Base-by-base conservation (phyloP, 2,888 invertebrate genomes). In the Drosophila melanosoma region DNA sequence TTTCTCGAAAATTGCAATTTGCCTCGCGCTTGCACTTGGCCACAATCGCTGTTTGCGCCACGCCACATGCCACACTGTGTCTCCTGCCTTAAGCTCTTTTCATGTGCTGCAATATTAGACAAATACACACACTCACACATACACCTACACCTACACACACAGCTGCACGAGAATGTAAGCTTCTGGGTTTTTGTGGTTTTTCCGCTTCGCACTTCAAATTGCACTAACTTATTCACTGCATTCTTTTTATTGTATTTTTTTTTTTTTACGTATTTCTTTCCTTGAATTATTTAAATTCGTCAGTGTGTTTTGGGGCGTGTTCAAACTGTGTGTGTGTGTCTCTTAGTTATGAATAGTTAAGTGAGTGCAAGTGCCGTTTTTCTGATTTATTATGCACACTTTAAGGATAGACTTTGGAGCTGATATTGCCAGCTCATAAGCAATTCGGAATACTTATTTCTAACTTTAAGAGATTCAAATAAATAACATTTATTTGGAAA, bases 321-420 rank as follows among this genome's bases (percentile, higher is more conserved):
- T 17, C 17, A n/a, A 4, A 42, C 15, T 65, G 51, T 33, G 42
- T 45, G 57, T 64, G 48, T 60, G 56, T 72, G 54, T 79, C 62
- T 69, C 74, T 69, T 75, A 66, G 87, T 87, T 87, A 87, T 87
- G 87, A 83, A 83, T 83, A 84, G 60, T 68, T 81, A 82, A 87
- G 87, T 83, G 87, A 69, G 69, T 82, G 76, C 83, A 85, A 73
- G 69, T 65, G 66, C 79, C 59, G 60, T 38, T 63, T 76, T 64
- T 76, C 57, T 61, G 64, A 76, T 60, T 63, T 70, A 70, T 74
- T 70, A 42, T 51, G 68, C 56, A 38, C 62, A 48, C 42, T 48
- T 54, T 36, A 40, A 53, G 40, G 72, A 26, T 57, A 62, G 49
- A 20, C 1, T 20, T 29, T 29, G 26, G 40, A 12, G 36, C 48